These are phyloP conservation scores for Astropecten irregularis DNA, from an alignment of 53 echinoderm and acorn worm species.

Conservation along the genomic window DNA sequence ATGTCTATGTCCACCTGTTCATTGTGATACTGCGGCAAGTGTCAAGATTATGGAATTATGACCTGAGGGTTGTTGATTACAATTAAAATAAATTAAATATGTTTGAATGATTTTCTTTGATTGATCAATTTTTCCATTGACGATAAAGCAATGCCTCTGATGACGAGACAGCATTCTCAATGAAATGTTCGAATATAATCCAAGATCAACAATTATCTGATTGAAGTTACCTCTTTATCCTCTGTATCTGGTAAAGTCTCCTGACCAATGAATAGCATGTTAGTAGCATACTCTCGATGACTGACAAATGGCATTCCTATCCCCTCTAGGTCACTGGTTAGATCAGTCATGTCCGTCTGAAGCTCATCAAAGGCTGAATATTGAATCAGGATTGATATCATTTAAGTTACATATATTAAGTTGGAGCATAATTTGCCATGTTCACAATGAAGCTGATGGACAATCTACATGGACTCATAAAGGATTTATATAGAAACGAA, in stretches of 20 bases:
- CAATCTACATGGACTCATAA: background rate
- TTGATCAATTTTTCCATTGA: background rate
- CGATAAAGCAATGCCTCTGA: no score
- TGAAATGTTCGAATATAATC: background rate
- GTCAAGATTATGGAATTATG: no score
- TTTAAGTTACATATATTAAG: no score
- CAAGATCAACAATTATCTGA: background rate
- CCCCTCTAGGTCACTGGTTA: conserved; percentile 71
- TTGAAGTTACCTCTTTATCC: conserved; percentile 56
- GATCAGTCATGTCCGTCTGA: conserved; percentile 81
- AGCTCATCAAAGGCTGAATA: conserved; percentile 61
- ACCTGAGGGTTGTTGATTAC: no score
- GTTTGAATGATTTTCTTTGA: background rate
- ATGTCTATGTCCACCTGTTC: conserved; percentile 64
- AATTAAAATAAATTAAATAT: no score
- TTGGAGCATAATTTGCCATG: no score
- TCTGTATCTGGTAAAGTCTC: conserved; percentile 42
- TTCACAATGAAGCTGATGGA: background rate
- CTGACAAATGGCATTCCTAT: conserved; percentile 74
- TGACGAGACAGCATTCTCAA: no score
- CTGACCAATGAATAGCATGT: conserved; percentile 80
- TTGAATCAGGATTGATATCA: background rate
- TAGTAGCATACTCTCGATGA: conserved; percentile 68
- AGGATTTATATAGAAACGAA: no score
- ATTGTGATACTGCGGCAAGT: background rate